Conservation (phyloP, 37 sponge, comb jelly and placozoan genomes). For the Chondrilla cf. caribensis region DNA sequence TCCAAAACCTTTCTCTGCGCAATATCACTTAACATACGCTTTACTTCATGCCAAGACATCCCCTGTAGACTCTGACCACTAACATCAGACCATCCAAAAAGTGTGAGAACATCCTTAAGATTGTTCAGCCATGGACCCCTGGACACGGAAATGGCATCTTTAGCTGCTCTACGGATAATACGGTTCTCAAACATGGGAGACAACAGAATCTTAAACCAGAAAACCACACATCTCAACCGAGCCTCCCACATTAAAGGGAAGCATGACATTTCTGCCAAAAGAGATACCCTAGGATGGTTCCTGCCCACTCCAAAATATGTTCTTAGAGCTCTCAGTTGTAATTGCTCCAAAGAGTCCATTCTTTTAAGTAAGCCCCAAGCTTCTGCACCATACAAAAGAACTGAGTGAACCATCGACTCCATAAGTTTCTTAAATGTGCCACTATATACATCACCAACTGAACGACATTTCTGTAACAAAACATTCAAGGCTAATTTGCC, state of each 20-base stretch:
- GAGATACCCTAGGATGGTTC: neutral
- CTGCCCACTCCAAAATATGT: neutral
- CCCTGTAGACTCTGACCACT: neutral
- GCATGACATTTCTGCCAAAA: neutral
- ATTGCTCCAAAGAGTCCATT: neutral
- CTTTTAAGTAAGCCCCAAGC: neutral
- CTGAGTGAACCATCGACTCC: neutral
- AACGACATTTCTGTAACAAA: neutral
- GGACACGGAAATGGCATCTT: neutral
- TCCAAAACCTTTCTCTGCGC: neutral
- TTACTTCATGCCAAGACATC: neutral
- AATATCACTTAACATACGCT: neutral
- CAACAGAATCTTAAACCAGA: neutral
- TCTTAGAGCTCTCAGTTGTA: neutral
- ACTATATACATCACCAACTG: neutral
- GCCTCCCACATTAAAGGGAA: neutral
- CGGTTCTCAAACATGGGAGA: neutral
- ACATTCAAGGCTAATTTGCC: neutral
- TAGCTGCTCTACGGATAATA: neutral
- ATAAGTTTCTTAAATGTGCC: neutral
- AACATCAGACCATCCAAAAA: neutral
- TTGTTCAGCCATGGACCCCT: neutral
- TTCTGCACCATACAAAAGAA: slow-evolving; percentile 2
- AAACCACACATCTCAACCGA: neutral
- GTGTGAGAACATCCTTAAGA: neutral